Conservation (phyloP, 2,888 invertebrate species). For the Scelioninae gen. 2 region DNA sequence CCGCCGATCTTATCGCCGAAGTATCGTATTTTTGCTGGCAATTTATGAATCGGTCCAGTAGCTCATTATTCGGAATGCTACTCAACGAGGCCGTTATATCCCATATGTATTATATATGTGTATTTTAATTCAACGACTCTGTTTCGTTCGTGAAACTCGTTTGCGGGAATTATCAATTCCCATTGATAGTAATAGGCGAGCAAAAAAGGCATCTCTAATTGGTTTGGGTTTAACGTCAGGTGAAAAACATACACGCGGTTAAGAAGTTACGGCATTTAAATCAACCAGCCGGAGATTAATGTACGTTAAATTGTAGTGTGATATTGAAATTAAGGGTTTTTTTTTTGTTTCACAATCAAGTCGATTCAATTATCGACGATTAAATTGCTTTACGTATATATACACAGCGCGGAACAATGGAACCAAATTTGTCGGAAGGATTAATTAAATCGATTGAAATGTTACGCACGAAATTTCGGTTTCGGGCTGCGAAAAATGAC, state of each 20-base stretch:
- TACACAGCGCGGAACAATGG: no score
- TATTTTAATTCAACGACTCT: conserved; percentile 36
- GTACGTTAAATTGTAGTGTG: neutral
- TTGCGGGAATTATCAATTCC: conserved; percentile 46
- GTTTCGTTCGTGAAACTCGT: conserved; percentile 49
- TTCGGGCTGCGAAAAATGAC: no score
- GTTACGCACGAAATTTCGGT: no score
- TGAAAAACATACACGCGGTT: conserved; percentile 6
- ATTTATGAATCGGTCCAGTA: conserved; percentile 51
- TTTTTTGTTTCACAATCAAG: neutral
- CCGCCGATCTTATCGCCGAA: conserved; percentile 40
- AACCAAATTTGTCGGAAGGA: no score
- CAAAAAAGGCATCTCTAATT: conserved; percentile 16
- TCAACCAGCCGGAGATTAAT: neutral
- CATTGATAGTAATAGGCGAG: conserved; percentile 25
- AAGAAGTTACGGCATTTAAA: conserved; percentile 3
- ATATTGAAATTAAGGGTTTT: neutral
- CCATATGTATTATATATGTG: conserved; percentile 27
- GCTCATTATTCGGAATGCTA: conserved; percentile 53
- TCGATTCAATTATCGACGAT: no score
- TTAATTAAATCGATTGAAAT: no score
- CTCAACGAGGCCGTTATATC: conserved; percentile 43
- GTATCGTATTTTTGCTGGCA: conserved; percentile 41
- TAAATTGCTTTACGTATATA: no score
- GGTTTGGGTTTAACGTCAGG: conserved; percentile 15